Evolutionary conservation across 2,888 invertebrate species (phyloP), one percentile per base, ranked within the genome.

Genomic region (Malacosoma neustria): DNA sequence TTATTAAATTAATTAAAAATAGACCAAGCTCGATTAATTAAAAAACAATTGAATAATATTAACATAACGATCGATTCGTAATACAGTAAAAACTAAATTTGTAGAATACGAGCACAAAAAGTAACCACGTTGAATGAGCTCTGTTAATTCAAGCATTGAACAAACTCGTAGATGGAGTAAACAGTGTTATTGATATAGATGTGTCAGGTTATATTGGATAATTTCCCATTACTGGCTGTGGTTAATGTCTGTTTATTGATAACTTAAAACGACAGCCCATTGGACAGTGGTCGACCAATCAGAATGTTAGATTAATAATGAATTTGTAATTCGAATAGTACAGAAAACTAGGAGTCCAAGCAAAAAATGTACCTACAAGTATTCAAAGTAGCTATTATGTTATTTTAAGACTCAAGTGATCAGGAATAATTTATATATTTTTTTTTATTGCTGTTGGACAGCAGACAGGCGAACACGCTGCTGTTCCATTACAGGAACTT

Each of bases 271-370:
- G 22, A 22, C 6, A 43, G 48, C 48, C 57, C 46, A 81, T 82
- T 81, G 82, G 81, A 54, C 53, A 46, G 34, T 33, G 43, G 48
- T 44, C 55, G 48, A 37, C 82, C 81, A 84, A 82, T 82, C 55
- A 53, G 51, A 41, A 41, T 40, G 49, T 52, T 56, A 64, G 67
- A 71, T 72, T 69, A 59, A 60, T 66, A 69, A 72, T 70, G 57
- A 65, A 57, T 54, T 54, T 48, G 48, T 43, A 42, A 50, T 57
- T 60, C 50, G 43, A 50, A 57, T 52, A 51, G 47, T 43, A 53
- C 49, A 49, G 44, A 61, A 69, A 50, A 54, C 41, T 37, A 69
- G 52, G 72, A 77, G 72, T 50, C 45, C 71, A 39, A 34, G 45
- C 45, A 48, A 57, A 58, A 57, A 22, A 22, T 22, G 22, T 55